Evolutionary conservation across 1,140 invertebrate genomes (phyloP).

Genomic region (Scaptodrosophila lebanonensis): DNA sequence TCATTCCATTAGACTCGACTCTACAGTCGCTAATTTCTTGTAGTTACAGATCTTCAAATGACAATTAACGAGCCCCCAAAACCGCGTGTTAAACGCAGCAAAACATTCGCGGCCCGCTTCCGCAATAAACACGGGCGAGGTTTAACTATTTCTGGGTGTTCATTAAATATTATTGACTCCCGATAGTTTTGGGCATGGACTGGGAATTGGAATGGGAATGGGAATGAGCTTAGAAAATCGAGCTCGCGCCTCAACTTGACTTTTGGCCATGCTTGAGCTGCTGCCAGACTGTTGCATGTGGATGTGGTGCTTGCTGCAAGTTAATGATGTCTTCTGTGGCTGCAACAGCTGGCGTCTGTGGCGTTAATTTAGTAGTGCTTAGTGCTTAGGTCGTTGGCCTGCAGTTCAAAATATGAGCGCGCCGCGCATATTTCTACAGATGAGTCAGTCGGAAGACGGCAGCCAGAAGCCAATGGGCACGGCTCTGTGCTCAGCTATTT

Average conservation of each 20-base stretch:
- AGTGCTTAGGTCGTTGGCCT: constrained; percentile 59
- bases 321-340: constrained; percentile 61
- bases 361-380: constrained; percentile 39
- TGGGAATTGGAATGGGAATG: no score
- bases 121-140: constrained; percentile 45
- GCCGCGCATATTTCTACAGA: constrained; percentile 23
- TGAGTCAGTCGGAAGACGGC: constrained; percentile 23
- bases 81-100: constrained; percentile 59
- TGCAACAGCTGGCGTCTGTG: constrained; percentile 33
- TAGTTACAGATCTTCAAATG: constrained; percentile 15
- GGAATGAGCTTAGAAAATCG: no score
- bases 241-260: no score
- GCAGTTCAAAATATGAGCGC: constrained; percentile 39
- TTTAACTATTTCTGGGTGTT: no score
- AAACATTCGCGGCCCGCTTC: constrained; percentile 58
- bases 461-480: constrained; percentile 9
- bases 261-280: constrained; percentile 15
- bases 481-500: constrained; percentile 57
- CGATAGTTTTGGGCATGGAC: no score
- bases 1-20: no score
- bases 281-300: constrained; percentile 5
- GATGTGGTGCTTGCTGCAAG: constrained; percentile 10
- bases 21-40: no score
- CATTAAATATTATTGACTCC: no score
- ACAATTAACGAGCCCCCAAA: constrained; percentile 11